These are phyloP conservation scores for Trisateles emortualis DNA, from an alignment of 2,888 invertebrate genomes.

Conservation along the genomic window DNA sequence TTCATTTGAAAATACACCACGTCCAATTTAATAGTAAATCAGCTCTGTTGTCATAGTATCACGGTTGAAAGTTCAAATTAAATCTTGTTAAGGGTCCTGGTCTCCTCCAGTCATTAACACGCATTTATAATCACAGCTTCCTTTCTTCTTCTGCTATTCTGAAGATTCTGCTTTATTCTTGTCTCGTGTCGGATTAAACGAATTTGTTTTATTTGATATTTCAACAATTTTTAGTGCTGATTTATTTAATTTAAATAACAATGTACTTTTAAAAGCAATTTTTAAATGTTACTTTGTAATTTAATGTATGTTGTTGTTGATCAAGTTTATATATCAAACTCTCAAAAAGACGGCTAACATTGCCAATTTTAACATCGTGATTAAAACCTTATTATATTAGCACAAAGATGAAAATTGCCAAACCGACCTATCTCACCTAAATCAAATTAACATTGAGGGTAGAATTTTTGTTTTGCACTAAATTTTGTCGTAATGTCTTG, in stretches of 20 bases:
- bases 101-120: slow-evolving; percentile 77
- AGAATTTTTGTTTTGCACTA: slow-evolving; percentile 31
- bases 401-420: too few relatives aligned
- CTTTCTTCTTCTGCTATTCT: slow-evolving; percentile 61
- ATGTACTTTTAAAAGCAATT: too few relatives aligned
- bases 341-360: too few relatives aligned
- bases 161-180: slow-evolving; percentile 61
- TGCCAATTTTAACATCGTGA: too few relatives aligned
- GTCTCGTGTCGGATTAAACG: slow-evolving; percentile 41
- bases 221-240: slow-evolving; percentile 64
- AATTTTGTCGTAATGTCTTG: slow-evolving; percentile 62
- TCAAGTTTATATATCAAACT: too few relatives aligned
- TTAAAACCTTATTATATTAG: too few relatives aligned
- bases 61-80: slow-evolving; percentile 31
- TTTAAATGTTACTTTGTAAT: too few relatives aligned
- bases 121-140: slow-evolving; percentile 65
- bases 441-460: too few relatives aligned
- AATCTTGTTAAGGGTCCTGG: slow-evolving; percentile 52
- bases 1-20: not conserved
- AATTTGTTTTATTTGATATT: slow-evolving; percentile 48
- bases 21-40: slow-evolving; percentile 12
- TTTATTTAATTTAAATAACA: not conserved
- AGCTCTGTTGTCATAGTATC: slow-evolving; percentile 37
- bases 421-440: too few relatives aligned
- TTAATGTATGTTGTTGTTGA: too few relatives aligned